Percentiles rank a stretch among this genome's conserved stretches.
Conservation (phyloP, 2,797 vertebrate genomes). For the Chelon labrosus region DNA sequence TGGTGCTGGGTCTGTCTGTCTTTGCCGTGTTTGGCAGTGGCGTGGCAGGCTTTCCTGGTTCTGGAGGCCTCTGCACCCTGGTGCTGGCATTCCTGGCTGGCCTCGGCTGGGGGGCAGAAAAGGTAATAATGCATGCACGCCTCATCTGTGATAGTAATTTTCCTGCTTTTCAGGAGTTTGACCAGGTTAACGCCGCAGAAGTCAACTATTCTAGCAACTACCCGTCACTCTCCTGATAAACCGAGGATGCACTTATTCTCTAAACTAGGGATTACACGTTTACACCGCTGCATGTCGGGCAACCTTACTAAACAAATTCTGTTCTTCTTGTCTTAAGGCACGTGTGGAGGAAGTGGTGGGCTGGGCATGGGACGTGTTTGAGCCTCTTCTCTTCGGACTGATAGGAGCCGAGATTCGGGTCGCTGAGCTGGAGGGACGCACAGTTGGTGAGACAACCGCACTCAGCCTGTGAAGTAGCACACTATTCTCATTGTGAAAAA, state of each 20-base stretch:
- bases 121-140: slow-evolving; percentile 79
- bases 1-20: slow-evolving; percentile 90
- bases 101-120: slow-evolving; percentile 89
- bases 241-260: background rate
- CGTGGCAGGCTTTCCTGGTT: slow-evolving; percentile 92
- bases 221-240: background rate
- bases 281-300: background rate
- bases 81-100: slow-evolving; percentile 94
- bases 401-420: slow-evolving; percentile 95
- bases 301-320: slow-evolving; percentile 3
- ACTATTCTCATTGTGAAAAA: slow-evolving; percentile 41
- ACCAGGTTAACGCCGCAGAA: background rate
- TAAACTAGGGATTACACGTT: background rate
- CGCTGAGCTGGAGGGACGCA: slow-evolving; percentile 85
- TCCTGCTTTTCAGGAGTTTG: background rate
- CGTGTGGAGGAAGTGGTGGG: slow-evolving; percentile 79
- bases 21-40: slow-evolving; percentile 92
- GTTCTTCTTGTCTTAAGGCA: slow-evolving; percentile 73
- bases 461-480: slow-evolving; percentile 23
- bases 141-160: background rate
- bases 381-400: slow-evolving; percentile 95
- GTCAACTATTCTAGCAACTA: background rate
- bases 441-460: slow-evolving; percentile 89
- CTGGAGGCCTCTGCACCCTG: slow-evolving; percentile 94
- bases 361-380: slow-evolving; percentile 91